Evolutionary conservation across 2,888 invertebrate genomes (phyloP).

Genomic region (Tenodera sinensis): DNA sequence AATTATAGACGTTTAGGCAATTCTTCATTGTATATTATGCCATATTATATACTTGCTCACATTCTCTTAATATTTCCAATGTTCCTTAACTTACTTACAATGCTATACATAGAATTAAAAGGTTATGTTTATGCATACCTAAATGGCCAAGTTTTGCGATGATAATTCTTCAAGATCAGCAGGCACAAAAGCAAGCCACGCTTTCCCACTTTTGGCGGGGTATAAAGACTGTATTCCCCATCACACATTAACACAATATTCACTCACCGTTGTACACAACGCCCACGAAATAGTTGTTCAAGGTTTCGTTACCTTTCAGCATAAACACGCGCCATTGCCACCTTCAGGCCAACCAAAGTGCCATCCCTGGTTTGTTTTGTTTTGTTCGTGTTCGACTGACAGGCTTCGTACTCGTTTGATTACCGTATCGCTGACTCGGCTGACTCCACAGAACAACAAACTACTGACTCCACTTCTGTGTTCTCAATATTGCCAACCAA

Average conservation of each 20-base stretch:
- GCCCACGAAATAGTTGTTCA: not conserved
- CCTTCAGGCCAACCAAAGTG: not conserved
- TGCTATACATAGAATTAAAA: not conserved
- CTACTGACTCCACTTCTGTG: no score
- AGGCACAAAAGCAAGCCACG: not conserved
- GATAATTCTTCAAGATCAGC: not conserved
- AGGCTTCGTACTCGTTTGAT: not conserved
- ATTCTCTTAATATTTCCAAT: no score
- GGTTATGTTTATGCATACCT: not conserved
- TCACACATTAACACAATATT: not conserved
- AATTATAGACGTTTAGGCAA: no score
- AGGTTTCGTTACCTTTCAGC: not conserved
- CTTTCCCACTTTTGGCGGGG: not conserved
- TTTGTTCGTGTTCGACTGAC: not conserved
- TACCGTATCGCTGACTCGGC: not conserved
- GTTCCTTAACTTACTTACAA: not conserved
- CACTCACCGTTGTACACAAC: not conserved
- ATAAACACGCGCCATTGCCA: not conserved
- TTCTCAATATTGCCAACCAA: no score
- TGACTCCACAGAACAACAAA: no score
- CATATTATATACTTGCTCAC: no score
- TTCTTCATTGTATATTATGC: no score
- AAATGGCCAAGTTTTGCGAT: not conserved
- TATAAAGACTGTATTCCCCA: not conserved
- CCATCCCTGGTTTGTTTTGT: not conserved